Evolutionary conservation across 1,140 invertebrate species (phyloP).

Genomic region (Muscidifurax raptorellus): DNA sequence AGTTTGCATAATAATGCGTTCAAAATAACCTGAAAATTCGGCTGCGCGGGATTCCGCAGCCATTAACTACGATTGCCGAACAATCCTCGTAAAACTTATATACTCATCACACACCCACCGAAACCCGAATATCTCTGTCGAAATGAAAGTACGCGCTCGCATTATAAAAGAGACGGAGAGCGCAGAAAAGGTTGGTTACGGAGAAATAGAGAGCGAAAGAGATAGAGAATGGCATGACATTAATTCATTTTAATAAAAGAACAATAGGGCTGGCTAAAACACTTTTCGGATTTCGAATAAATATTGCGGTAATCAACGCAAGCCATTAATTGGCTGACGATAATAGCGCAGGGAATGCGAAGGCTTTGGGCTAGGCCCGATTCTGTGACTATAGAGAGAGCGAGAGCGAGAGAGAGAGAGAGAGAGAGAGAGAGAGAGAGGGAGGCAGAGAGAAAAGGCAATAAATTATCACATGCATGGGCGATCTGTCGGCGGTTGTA

Average conservation of each 20-base stretch:
- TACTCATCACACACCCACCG: not conserved
- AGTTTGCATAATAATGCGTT: constrained; percentile 1
- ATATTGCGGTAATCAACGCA: constrained; percentile 43
- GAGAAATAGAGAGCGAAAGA: not conserved
- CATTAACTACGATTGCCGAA: not conserved
- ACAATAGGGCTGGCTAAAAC: constrained; percentile 28
- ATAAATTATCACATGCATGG: constrained; percentile 44
- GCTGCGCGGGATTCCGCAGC: not conserved
- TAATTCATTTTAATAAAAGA: constrained; percentile 27
- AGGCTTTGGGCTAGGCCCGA: not conserved
- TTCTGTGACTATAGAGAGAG: not conserved
- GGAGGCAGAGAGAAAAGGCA: not conserved
- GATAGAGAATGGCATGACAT: not conserved
- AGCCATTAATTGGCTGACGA: constrained; percentile 36
- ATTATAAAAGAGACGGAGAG: not conserved
- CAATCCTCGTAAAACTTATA: not conserved
- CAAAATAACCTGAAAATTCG: not conserved
- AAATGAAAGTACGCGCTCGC: not conserved
- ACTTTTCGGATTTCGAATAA: constrained; percentile 36
- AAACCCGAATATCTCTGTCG: not conserved
- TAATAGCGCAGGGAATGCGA: constrained; percentile 28
- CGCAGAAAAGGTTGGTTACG: not conserved
- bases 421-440: not conserved
- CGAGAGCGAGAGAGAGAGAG: too few species aligned
- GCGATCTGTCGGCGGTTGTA: constrained; percentile 27